phyloP scores from a whole-genome alignment of 2,888 invertebrate genomes.

The Petrophora chlorosata region DNA sequence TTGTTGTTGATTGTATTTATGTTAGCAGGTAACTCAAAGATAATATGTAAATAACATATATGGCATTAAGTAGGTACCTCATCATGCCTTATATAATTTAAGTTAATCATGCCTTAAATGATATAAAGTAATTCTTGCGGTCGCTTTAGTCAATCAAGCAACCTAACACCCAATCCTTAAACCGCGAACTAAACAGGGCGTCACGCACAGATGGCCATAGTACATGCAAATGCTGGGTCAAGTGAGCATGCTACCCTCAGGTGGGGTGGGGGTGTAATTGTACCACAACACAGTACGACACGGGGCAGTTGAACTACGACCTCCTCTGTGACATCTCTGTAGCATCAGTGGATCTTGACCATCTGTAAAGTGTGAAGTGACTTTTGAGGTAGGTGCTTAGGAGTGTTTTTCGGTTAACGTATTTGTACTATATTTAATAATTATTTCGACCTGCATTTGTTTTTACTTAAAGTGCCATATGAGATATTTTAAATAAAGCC shows the following conservation, averaged over 20 bases:
- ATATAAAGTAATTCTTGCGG: too few species aligned
- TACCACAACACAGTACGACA: slow-evolving; percentile 66
- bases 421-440: too few species aligned
- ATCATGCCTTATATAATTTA: too few species aligned
- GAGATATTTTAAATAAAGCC: too few species aligned
- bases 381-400: slow-evolving; percentile 23
- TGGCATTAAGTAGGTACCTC: too few species aligned
- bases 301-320: slow-evolving; percentile 70
- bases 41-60: too few species aligned
- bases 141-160: slow-evolving; percentile 29
- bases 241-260: slow-evolving; percentile 71
- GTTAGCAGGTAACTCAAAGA: too few species aligned
- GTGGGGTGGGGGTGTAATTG: slow-evolving; percentile 75
- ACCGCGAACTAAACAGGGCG: slow-evolving; percentile 31
- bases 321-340: slow-evolving; percentile 42
- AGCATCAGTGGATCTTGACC: slow-evolving; percentile 39
- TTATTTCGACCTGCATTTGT: too few species aligned
- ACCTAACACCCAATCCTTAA: slow-evolving; percentile 22
- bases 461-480: too few species aligned
- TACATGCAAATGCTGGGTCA: slow-evolving; percentile 70
- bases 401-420: too few species aligned
- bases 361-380: slow-evolving; percentile 40
- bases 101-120: too few species aligned
- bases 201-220: slow-evolving; percentile 67
- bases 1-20: too few species aligned